A percentile compares a stretch with the other conserved stretches of the same genome.
Conservation (phyloP, 2,113 vertebrate species). For the Ammodytes dubius region DNA sequence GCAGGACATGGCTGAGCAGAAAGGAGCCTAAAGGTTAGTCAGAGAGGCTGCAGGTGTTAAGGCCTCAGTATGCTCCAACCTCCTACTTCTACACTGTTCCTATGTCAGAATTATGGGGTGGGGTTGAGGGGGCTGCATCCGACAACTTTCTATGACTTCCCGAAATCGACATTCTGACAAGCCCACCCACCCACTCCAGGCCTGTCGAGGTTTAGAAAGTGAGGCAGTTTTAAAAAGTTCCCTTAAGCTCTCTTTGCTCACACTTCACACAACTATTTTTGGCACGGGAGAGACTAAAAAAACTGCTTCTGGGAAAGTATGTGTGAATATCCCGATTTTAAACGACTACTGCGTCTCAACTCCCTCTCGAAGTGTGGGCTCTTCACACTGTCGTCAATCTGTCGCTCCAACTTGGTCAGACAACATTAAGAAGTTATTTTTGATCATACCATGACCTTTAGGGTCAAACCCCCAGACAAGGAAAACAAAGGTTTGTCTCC, state of each 20-base stretch:
- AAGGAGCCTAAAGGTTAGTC: background rate
- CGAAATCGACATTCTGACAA: background rate
- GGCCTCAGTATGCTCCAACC: background rate
- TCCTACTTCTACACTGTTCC: background rate
- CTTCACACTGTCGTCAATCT: background rate
- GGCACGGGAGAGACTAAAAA: background rate
- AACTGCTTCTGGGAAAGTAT: background rate
- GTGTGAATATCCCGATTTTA: too few relatives aligned
- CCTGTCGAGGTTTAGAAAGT: background rate
- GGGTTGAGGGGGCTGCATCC: background rate
- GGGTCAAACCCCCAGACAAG: background rate
- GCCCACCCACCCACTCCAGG: background rate
- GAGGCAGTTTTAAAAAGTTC: background rate
- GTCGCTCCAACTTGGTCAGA: too few relatives aligned
- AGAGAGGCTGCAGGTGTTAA: background rate
- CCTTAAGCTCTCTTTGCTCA: background rate
- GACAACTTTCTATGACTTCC: background rate
- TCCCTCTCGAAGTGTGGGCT: background rate
- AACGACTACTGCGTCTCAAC: fast-evolving
- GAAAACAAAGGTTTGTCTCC: background rate
- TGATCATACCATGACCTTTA: background rate
- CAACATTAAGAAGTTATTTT: background rate
- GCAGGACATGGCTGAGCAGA: background rate
- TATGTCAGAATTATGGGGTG: too few relatives aligned
- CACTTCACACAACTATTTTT: background rate